Conservation (phyloP, 2,797 vertebrate species). For the Tokudaia muenninki region DNA sequence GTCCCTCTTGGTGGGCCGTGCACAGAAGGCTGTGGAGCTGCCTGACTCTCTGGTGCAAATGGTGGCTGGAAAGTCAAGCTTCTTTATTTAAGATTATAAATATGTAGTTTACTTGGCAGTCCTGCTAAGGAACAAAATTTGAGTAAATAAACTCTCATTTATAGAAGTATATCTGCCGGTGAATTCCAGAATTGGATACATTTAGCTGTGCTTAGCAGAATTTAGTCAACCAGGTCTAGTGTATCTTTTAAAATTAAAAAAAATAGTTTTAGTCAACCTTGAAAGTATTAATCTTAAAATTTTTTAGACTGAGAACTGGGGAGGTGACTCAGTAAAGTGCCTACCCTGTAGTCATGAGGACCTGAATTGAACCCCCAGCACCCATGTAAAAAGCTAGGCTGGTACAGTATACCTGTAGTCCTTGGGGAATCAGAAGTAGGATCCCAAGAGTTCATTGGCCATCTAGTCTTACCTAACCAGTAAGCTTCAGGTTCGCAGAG, state of each 20-base stretch:
- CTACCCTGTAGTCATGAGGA: not conserved
- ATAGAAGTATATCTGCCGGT: constrained; percentile 36
- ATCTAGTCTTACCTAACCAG: not conserved
- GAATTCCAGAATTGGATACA: constrained; percentile 41
- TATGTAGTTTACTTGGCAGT: constrained; percentile 22
- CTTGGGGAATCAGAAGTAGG: not conserved
- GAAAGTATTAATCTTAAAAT: not conserved
- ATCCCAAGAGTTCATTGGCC: not conserved
- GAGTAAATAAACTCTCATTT: constrained; percentile 58
- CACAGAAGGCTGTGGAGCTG: no score
- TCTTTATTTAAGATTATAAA: constrained; percentile 58
- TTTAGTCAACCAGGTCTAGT: constrained; percentile 33
- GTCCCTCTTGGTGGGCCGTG: no score
- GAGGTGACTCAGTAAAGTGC: not conserved
- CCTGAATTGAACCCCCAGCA: not conserved
- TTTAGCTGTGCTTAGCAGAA: constrained; percentile 52
- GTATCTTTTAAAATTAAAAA: not conserved
- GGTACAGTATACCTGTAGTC: not conserved
- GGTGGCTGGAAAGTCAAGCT: not conserved
- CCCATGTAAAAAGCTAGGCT: not conserved
- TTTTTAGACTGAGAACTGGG: constrained; percentile 32
- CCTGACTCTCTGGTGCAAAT: no score
- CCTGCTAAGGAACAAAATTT: constrained; percentile 33
- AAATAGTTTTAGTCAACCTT: not conserved
- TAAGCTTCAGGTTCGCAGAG: not conserved